A percentile compares a stretch with the other conserved stretches of the same genome.
Conservation (phyloP, 2,888 invertebrate genomes). For the Catonia carolina region DNA sequence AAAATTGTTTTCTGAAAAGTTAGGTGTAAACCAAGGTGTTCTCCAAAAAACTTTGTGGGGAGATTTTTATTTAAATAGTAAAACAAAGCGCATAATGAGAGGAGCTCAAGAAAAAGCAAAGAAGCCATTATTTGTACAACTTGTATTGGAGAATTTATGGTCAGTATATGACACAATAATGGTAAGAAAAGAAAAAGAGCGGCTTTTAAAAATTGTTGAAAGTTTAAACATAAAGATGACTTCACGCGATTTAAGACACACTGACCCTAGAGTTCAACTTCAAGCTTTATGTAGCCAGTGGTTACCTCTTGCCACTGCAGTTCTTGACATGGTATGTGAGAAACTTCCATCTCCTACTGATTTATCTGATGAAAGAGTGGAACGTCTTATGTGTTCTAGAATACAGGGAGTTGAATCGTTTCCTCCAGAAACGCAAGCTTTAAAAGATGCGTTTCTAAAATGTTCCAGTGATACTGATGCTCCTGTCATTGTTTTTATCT, state of each 20-base stretch:
- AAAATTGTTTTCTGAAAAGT: constrained; percentile 62
- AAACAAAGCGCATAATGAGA: constrained; percentile 72
- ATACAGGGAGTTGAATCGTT: constrained; percentile 60
- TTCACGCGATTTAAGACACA: constrained; percentile 68
- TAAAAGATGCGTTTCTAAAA: constrained; percentile 61
- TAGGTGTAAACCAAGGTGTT: constrained; percentile 64
- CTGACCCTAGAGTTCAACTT: constrained; percentile 69
- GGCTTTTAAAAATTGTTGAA: constrained; percentile 61
- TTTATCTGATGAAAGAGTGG: constrained; percentile 67
- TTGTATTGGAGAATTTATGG: constrained; percentile 88
- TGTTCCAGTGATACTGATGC: constrained; percentile 59
- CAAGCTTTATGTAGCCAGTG: constrained; percentile 81
- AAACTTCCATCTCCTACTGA: constrained; percentile 76
- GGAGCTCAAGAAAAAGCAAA: constrained; percentile 91
- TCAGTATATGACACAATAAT: constrained; percentile 78
- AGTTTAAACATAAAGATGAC: constrained; percentile 70
- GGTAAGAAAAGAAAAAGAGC: constrained; percentile 66
- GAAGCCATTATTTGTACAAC: constrained; percentile 86
- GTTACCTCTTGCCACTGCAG: constrained; percentile 76
- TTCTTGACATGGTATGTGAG: constrained; percentile 67
- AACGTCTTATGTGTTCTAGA: constrained; percentile 71
- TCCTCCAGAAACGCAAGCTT: constrained; percentile 59
- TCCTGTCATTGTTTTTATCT: constrained; percentile 57
- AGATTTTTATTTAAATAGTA: constrained; percentile 81
- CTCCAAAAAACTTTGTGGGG: constrained; percentile 86